Conservation (phyloP, 2,888 invertebrate species). For the Ichneumoninae sp. region DNA sequence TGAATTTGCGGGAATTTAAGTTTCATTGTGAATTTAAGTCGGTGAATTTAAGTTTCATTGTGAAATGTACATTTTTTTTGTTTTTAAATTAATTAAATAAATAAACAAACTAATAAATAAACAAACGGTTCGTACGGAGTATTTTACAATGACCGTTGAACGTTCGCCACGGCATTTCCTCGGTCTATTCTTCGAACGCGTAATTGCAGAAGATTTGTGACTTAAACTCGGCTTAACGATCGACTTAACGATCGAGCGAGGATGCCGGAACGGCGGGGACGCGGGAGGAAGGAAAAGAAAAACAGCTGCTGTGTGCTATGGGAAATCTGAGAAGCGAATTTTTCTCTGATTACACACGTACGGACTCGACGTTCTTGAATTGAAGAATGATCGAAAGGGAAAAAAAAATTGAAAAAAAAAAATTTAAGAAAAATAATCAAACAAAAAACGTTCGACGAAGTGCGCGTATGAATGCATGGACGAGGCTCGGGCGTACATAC, state of each 20-base stretch:
- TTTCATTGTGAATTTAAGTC: too few relatives aligned
- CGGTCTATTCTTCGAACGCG: conserved; percentile 35
- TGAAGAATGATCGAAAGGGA: conserved; percentile 52
- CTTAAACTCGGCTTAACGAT: conserved; percentile 50
- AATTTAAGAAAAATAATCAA: conserved; percentile 21
- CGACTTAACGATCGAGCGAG: conserved; percentile 48
- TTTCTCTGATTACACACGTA: conserved; percentile 53
- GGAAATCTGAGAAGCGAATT: conserved; percentile 60
- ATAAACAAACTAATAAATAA: neutral
- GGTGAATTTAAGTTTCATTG: neutral
- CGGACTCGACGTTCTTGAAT: conserved; percentile 60
- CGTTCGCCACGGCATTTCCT: conserved; percentile 22
- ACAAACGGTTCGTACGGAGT: neutral
- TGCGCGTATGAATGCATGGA: conserved; percentile 59
- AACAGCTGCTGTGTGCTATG: conserved; percentile 15
- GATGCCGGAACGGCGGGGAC: conserved; percentile 13
- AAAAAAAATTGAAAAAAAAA: conserved; percentile 33
- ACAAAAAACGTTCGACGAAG: conserved; percentile 47
- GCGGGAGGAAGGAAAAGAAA: conserved; percentile 26
- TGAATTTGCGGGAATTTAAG: neutral
- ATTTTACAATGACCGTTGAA: neutral
- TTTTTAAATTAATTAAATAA: neutral
- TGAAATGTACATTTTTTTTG: neutral
- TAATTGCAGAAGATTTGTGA: conserved; percentile 50
- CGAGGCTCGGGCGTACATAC: conserved; percentile 41